phyloP scores from a whole-genome alignment of 2,113 vertebrate genomes.

The Chaenocephalus aceratus region DNA sequence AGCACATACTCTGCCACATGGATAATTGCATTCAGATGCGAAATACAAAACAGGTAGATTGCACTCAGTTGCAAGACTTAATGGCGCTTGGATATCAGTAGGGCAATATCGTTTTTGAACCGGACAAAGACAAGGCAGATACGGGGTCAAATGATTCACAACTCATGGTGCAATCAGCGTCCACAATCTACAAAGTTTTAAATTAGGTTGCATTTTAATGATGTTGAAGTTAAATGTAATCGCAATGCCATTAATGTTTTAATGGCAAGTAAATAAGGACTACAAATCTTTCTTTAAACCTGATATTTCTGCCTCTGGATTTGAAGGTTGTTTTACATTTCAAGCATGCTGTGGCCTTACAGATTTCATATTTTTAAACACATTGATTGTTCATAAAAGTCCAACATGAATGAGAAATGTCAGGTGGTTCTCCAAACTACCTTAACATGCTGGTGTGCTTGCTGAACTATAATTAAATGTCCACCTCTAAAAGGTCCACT shows the following conservation, averaged over 20 bases:
- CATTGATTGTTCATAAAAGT: neutral
- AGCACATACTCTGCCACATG: no score
- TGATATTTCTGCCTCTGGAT: neutral
- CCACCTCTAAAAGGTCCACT: neutral
- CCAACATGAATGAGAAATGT: neutral
- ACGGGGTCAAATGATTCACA: no score
- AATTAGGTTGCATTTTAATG: neutral
- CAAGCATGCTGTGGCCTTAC: neutral
- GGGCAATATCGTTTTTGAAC: no score
- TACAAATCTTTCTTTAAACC: neutral
- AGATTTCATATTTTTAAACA: neutral
- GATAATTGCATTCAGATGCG: no score
- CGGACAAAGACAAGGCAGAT: no score
- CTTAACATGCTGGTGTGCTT: neutral
- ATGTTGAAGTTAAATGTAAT: neutral
- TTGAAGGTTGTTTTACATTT: neutral
- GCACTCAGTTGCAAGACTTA: no score
- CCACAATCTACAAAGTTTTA: neutral
- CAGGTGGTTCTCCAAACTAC: neutral
- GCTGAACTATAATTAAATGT: slow-evolving; percentile 13
- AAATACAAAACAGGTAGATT: no score
- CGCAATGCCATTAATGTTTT: neutral
- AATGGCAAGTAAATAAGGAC: neutral
- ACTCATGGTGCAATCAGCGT: no score
- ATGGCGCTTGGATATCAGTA: no score